phyloP scores from a whole-genome alignment of 2,797 vertebrate species.

The Cirrhinus molitorella region DNA sequence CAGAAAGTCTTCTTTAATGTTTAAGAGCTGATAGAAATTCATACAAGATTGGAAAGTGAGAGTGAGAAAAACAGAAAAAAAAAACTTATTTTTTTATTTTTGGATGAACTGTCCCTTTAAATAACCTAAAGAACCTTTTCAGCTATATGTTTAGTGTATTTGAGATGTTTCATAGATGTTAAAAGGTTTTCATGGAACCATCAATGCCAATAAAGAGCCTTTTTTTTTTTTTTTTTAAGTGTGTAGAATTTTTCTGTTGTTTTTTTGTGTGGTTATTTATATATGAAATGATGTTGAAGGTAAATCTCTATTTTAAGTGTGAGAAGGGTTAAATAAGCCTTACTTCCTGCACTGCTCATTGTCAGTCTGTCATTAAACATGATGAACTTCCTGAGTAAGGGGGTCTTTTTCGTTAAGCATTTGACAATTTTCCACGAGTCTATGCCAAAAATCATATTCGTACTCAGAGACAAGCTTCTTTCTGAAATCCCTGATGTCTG shows the following conservation, averaged over 20 bases:
- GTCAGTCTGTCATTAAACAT: conserved; percentile 65
- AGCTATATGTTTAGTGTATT: background rate
- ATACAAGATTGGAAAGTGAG: background rate
- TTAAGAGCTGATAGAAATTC: background rate
- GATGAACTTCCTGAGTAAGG: conserved; percentile 62
- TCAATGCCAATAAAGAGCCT: background rate
- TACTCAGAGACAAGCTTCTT: conserved; percentile 55
- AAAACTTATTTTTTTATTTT: too few species aligned
- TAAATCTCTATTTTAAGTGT: conserved; percentile 45
- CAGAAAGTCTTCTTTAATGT: background rate
- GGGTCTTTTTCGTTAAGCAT: conserved; percentile 54
- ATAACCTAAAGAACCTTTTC: too few species aligned
- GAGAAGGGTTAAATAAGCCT: conserved; percentile 49
- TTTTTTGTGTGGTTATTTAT: conserved; percentile 44
- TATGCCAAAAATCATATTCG: conserved; percentile 69
- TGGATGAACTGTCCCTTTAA: background rate
- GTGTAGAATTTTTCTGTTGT: too few species aligned
- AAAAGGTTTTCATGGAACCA: background rate
- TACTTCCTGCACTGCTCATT: conserved; percentile 58
- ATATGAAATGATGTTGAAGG: conserved; percentile 40
- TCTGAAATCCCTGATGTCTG: conserved; percentile 63
- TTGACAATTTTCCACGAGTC: conserved; percentile 67
- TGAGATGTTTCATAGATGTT: background rate
- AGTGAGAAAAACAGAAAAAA: too few species aligned
- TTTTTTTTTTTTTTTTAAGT: background rate